These are phyloP conservation scores for Conus betulinus DNA, from an alignment of 1,140 invertebrate genomes.

Conservation along the genomic window DNA sequence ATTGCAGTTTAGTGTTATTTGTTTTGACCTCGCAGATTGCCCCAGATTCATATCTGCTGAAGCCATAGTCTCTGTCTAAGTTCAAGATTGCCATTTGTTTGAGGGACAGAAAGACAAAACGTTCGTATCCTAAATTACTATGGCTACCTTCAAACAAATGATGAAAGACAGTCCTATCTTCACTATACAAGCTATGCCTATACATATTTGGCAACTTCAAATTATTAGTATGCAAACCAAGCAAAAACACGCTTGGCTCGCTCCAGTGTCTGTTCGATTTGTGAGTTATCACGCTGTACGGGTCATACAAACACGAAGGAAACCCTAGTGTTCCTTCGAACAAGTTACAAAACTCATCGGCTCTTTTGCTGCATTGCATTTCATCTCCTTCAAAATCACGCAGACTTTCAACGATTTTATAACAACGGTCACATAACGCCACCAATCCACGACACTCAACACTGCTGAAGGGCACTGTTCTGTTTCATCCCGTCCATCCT, in stretches of 20 bases:
- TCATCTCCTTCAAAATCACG: too few species aligned
- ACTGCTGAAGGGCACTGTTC: constrained; percentile 14
- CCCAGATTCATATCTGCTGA: too few species aligned
- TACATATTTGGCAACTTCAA: not conserved
- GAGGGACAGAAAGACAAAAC: too few species aligned
- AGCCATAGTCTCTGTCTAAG: too few species aligned
- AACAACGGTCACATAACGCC: not conserved
- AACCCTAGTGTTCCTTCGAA: not conserved
- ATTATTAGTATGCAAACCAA: not conserved
- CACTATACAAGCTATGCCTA: not conserved
- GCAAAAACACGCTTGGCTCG: not conserved
- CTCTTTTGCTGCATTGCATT: not conserved
- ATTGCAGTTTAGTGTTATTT: too few species aligned
- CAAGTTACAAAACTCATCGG: not conserved
- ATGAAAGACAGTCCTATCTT: not conserved
- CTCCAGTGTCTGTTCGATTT: not conserved
- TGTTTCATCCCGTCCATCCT: not conserved
- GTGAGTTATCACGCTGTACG: not conserved
- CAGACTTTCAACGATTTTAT: not conserved
- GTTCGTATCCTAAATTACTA: not conserved
- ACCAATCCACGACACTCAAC: not conserved
- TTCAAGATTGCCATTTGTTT: too few species aligned
- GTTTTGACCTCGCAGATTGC: too few species aligned
- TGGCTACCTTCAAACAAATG: not conserved
- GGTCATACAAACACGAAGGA: not conserved